Evolutionary conservation across 2,797 vertebrate genomes (phyloP), one percentile per base, ranked within the genome.

Genomic region (Erpetoichthys calabaricus): DNA sequence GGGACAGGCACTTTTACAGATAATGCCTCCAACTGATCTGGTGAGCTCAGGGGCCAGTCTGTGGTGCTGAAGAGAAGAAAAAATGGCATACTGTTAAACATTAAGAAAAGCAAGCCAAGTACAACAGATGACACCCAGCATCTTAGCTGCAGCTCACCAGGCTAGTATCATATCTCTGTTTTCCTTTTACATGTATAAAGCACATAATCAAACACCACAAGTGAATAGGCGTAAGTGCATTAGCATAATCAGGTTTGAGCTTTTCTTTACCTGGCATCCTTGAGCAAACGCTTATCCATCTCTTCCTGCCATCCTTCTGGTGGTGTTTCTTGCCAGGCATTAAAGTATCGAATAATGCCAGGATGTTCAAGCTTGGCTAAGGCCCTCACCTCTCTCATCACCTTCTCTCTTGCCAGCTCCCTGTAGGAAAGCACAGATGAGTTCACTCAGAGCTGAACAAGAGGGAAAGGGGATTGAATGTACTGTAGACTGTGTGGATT

Each of bases 351-450:
- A 64, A 99, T 97, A 50, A 99, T 98, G 51, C 95, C 95, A 0
- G 89, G 91, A 54, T 99, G 95, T 66, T 99, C 96, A 50, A 99
- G 86, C 68, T 99, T 99, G 46, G 96, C 96, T 56, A 99, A 71
- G 0, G 96, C 96, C 75, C 98, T 99, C 47, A 99, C 96, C 64
- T 99, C 96, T 42, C 96, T 69, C 96, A 99, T 98, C 64, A 99
- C 96, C 75, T 99, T 99, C 67, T 99, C 96, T 45, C 96, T 85
- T 45, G 96, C 96, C 72, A 92, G 66, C 58, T 95, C 91, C 70
- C 96, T 99, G 59, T 0, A 4, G 64, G 25, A 7, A 25, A 25
- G 25, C 25, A 25, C 25, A 25, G 25, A 25, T 25, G 25, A 8
- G 51, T 8, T 8, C 49, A 5, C 49, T 8, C 8, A 51, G 4